These are phyloP conservation scores for Gallinago stenura DNA, from an alignment of 2,797 vertebrate species.

Conservation along the genomic window DNA sequence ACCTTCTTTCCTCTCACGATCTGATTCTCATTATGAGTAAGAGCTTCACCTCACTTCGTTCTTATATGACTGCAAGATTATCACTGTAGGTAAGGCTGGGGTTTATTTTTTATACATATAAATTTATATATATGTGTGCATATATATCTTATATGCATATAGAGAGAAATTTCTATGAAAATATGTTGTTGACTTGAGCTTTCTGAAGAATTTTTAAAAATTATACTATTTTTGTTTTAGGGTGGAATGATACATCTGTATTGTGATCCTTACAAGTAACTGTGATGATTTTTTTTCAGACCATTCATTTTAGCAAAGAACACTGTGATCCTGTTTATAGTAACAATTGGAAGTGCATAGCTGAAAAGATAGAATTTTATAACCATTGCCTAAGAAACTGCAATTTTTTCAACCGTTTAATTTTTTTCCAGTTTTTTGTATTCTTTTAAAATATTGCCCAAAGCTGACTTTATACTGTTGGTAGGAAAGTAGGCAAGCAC, in stretches of 20 bases:
- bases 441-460: not conserved
- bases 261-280: not conserved
- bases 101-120: not conserved
- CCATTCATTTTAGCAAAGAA: not conserved
- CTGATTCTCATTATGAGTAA: constrained; percentile 27
- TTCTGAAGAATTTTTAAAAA: not conserved
- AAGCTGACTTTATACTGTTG: not conserved
- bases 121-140: not conserved
- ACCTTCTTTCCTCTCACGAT: constrained; percentile 3
- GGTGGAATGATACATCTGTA: not conserved
- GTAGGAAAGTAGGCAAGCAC: not conserved
- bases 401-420: not conserved
- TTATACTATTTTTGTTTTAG: not conserved
- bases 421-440: not conserved
- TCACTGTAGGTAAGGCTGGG: constrained; percentile 40
- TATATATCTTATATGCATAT: not conserved
- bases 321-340: not conserved
- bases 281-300: not conserved
- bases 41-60: not conserved
- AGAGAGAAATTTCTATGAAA: not conserved
- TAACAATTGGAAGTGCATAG: not conserved
- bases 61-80: constrained; percentile 33
- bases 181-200: not conserved
- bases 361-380: not conserved
- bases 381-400: not conserved